Base-by-base conservation (phyloP, 2,888 invertebrate genomes). In the Rotaria magnacalcarata region DNA sequence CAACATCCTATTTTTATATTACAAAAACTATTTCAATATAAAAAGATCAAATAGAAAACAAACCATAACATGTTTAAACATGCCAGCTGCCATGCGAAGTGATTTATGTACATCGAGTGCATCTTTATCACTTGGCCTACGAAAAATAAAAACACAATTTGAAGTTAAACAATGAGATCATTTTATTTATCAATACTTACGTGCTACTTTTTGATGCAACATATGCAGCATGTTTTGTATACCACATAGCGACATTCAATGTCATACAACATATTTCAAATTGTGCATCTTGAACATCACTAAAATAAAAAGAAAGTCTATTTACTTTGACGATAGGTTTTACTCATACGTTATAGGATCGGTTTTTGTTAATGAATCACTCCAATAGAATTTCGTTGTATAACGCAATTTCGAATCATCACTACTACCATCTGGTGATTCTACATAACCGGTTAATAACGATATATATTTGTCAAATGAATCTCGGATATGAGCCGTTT, bases 161-260 rank as follows among this genome's bases (percentile, higher is more conserved):
- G 3, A 19, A 47, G 21, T 24, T 24, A 1, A 80, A 47, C 24
- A 2, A 47, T 0, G n/a, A 47, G n/a, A 2, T n/a, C 34, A 34
- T 34, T 34, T 34, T 34, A 34, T 34, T 34, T 34, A 34, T 34
- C 34, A 80, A 47, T n/a, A 27, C 58, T 84, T 90, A 92, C 90
- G 89, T 92, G 91, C 92, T 92, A 87, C 93, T 92, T 88, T 92
- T 92, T 2, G 90, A 91, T n/a, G 93, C 93, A 75, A 93, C 90
- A 91, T 92, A 93, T 21, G 93, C 93, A 16, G 93, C 93, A 90
- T 93, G 93, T 89, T 94, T 94, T 90, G 93, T 93, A 88, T 92
- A 92, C 93, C 93, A 94, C 85, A 94, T 90, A 1, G 92, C 93
- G 88, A 93, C 90, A 89, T 93, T 93, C 86, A 93, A 90, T 84